Evolutionary conservation across 2,113 vertebrate species (phyloP), one percentile per base, ranked within the genome.

Genomic region (Nibea albiflora): DNA sequence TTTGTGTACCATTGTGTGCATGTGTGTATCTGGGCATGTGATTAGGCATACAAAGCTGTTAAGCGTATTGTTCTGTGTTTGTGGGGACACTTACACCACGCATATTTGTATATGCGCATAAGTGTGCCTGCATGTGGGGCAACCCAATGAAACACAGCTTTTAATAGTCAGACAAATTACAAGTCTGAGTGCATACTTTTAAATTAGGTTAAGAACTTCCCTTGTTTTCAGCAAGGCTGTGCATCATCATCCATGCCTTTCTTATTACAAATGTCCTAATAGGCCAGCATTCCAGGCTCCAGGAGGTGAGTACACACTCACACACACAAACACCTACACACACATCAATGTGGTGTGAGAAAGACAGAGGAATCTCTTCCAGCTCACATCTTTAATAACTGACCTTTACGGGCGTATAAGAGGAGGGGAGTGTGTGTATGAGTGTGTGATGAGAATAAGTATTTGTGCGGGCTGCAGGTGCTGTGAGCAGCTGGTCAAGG

Each of bases 401-500:
- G 69, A 80, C 52, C 24, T 53, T 92, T 90, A 88, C 44, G 24
- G 88, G 84, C 24, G 76, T 56, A 85, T 74, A 86, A 81, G 80
- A 80, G 60, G 69, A 73, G 70, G 76, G 57, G 14, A 72, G 44
- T 56, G 84, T 31, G 46, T 50, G 24, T 46, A 50, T 54, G 47
- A 20, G 52, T 46, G 50, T 22, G 22, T 11, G 46, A 44, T 58
- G 68, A 85, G 47, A 73, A 39, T 53, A 60, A 50, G 12, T 72
- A 42, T 50, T 64, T 26, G 76, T 67, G 58, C 16, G 52, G 39
- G 56, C n/a, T 87, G 88, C 91, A 93, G 92, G 90, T 93, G 92
- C 88, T 83, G 58, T 19, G 65, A 75, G 82, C 93, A 94, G 93
- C 88, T 93, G 91, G 64, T 52, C 20, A 11, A 83, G 35, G 62